These are phyloP conservation scores for Thunnus maccoyii DNA, from an alignment of 2,113 vertebrate species.

Conservation along the genomic window DNA sequence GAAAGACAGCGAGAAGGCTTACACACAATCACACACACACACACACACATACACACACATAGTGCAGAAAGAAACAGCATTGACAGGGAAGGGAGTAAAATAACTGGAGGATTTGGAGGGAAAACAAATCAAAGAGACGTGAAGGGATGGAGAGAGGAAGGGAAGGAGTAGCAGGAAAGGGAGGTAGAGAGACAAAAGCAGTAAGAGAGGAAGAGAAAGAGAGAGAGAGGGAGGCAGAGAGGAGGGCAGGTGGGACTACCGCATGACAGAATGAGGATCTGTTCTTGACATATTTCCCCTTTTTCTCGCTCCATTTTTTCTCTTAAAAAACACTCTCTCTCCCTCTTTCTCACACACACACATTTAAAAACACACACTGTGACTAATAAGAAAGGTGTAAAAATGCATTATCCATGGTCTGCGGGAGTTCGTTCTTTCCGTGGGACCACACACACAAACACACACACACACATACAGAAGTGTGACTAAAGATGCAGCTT, in stretches of 20 bases:
- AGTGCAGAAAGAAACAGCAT: conserved; percentile 47
- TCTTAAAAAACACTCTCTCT: conserved; percentile 14
- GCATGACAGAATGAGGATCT: conserved; percentile 82
- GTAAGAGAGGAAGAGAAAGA: conserved; percentile 24
- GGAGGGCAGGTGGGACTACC: conserved; percentile 75
- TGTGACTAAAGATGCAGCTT: conserved; percentile 74
- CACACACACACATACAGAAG: conserved; percentile 18
- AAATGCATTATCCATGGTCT: conserved; percentile 72
- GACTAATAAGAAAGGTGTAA: conserved; percentile 79
- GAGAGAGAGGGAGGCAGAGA: conserved; percentile 35
- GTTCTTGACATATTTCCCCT: conserved; percentile 74
- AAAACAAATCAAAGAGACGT: conserved; percentile 82
- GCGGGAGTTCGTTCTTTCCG: conserved; percentile 54
- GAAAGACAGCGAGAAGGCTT: conserved; percentile 65
- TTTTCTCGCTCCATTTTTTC: conserved; percentile 62
- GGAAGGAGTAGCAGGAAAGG: conserved; percentile 18
- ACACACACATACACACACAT: conserved; percentile 35
- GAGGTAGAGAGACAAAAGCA: conserved; percentile 61
- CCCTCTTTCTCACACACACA: conserved; percentile 1
- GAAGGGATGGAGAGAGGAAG: conserved; percentile 50
- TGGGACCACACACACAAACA: conserved; percentile 71
- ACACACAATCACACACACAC: conserved; percentile 45
- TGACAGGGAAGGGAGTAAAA: conserved; percentile 82
- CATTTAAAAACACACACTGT: conserved; percentile 60
- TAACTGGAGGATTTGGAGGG: conserved; percentile 81